Evolutionary conservation across 2,113 vertebrate genomes (phyloP).

Genomic region (Uria lomvia): DNA sequence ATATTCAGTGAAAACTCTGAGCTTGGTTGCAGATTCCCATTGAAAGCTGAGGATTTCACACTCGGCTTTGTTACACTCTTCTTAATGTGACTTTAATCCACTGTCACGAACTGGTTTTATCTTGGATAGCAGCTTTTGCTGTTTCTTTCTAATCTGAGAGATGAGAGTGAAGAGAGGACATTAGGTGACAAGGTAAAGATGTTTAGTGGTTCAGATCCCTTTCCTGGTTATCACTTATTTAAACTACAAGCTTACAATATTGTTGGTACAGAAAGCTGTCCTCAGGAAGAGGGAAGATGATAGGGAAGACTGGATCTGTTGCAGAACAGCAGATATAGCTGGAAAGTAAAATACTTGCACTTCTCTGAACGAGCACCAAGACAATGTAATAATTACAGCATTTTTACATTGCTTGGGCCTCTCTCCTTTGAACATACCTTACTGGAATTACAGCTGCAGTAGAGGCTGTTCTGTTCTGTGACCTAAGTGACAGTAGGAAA

Average conservation of each 20-base stretch:
- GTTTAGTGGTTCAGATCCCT: neutral
- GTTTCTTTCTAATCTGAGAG: neutral
- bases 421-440: neutral
- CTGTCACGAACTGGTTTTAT: neutral
- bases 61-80: neutral
- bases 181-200: neutral
- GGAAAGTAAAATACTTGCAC: neutral
- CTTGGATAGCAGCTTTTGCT: neutral
- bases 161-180: neutral
- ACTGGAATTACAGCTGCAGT: neutral
- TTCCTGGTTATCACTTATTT: neutral
- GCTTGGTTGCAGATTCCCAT: neutral
- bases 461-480: neutral
- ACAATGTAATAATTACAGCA: neutral
- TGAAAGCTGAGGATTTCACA: neutral
- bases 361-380: neutral
- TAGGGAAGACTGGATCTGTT: neutral
- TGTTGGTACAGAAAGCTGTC: neutral
- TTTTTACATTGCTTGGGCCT: neutral
- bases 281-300: neutral
- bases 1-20: neutral
- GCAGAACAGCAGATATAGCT: neutral
- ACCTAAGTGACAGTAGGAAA: neutral
- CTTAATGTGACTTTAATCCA: neutral
- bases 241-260: neutral